A percentile compares a stretch with the other conserved stretches of the same genome.
These are phyloP conservation scores for Drosophila eugracilis DNA, from an alignment of 1,140 invertebrate genomes.

Conservation along the genomic window DNA sequence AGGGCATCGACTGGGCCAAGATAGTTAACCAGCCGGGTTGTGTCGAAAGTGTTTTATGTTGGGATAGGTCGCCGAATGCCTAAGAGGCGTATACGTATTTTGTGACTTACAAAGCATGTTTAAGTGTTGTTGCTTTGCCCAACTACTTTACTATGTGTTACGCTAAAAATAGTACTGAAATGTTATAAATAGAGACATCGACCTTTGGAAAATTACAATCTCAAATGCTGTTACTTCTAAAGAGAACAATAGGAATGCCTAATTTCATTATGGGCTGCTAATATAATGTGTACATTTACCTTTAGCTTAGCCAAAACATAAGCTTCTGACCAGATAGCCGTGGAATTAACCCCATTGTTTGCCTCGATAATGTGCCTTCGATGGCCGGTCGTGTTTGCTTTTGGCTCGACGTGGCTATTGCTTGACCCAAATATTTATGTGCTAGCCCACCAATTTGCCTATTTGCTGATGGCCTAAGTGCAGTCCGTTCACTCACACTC, in stretches of 20 bases:
- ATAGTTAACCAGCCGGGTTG: constrained; percentile 15
- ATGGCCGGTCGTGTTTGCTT: constrained; percentile 32
- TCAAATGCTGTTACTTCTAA: not conserved
- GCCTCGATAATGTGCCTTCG: constrained; percentile 30
- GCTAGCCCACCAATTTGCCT: constrained; percentile 39
- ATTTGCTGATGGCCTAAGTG: constrained; percentile 49
- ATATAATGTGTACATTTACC: constrained; percentile 5
- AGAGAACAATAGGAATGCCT: not conserved
- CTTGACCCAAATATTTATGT: constrained; percentile 62
- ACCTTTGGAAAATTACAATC: not conserved
- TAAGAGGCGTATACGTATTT: constrained; percentile 1
- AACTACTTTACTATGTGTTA: no score
- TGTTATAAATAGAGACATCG: no score
- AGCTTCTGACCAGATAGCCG: constrained; percentile 11
- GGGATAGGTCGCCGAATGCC: constrained; percentile 20
- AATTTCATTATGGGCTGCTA: not conserved
- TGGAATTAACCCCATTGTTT: constrained; percentile 37
- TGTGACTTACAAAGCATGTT: not conserved
- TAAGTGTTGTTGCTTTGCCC: no score
- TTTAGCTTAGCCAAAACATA: constrained; percentile 2
- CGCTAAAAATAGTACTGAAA: no score
- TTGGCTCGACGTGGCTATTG: constrained; percentile 11
- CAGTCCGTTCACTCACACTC: constrained; percentile 9
- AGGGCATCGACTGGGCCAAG: constrained; percentile 5
- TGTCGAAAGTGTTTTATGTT: constrained; percentile 23